Evolutionary conservation across 2,888 invertebrate genomes (phyloP), one percentile per base, ranked within the genome.

Genomic region (Vanessa cardui): DNA sequence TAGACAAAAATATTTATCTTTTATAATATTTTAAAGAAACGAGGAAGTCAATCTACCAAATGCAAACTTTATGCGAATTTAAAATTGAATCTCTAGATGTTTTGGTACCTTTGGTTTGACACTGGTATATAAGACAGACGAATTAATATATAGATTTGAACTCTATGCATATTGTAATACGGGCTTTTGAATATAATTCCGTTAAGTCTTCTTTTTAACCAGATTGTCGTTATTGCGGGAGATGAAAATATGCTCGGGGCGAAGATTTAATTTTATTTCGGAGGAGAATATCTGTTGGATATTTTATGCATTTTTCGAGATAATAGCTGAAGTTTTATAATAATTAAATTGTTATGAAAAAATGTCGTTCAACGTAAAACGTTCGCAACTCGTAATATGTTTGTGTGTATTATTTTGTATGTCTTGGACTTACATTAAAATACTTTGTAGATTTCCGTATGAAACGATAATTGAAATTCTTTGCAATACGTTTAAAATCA

Each of bases 31-130:
- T 45, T 5, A 26, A 62, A 49, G 54, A 58, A 66, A 62, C 54
- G 31, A 54, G 52, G 67, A 71, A 74, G 67, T 73, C 69, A 71
- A 72, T 73, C 68, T 72, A 70, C 71, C 69, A 31, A 69, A 71
- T 69, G 67, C 64, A 83, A 83, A 81, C 79, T 83, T 85, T 79
- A 79, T 76, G 77, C 76, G 80, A 78, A 81, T 81, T 79, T 80
- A 75, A 83, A 85, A 86, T 85, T 84, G 83, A 84, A 86, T 86
- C 84, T 68, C 59, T 62, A 46, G 56, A 62, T 80, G 78, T 80
- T 79, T n/a, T 80, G 76, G 68, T 70, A 73, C 73, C 62, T 70
- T 60, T 26, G 60, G 59, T 59, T 56, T 62, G 64, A 63, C 64
- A 64, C 52, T 31, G 52, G 49, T 31, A 54, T 26, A 54, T 54